phyloP scores from a whole-genome alignment of 2,888 invertebrate genomes.

The Yponomeuta cagnagella region DNA sequence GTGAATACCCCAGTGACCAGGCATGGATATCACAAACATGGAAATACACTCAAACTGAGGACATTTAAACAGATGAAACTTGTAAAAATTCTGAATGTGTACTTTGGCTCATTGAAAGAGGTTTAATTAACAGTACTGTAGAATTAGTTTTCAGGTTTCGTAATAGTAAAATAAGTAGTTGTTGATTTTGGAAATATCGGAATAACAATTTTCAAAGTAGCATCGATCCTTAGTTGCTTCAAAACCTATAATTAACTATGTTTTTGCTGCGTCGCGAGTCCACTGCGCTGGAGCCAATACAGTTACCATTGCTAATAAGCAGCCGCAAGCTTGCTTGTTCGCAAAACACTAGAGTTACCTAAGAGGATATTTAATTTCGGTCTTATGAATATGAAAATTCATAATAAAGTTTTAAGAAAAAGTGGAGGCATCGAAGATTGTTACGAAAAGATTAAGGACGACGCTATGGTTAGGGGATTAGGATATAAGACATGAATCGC shows the following conservation, averaged over 20 bases:
- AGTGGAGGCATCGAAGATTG: not conserved
- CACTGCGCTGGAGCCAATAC: slow-evolving; percentile 7
- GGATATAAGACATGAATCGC: not conserved
- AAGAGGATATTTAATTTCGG: slow-evolving; percentile 18
- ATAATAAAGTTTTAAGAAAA: slow-evolving; percentile 10
- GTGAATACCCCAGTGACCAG: too few species aligned
- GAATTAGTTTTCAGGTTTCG: too few species aligned
- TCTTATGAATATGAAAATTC: not conserved
- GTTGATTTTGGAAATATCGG: too few species aligned
- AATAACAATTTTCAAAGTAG: not conserved
- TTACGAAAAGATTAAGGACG: slow-evolving; percentile 8
- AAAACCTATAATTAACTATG: slow-evolving; percentile 2
- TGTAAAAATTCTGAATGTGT: too few species aligned
- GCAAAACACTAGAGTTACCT: slow-evolving; percentile 20
- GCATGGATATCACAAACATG: too few species aligned
- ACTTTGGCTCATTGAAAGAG: too few species aligned
- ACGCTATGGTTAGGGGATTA: slow-evolving; percentile 1
- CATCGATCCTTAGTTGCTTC: not conserved
- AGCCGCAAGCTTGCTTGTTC: slow-evolving; percentile 17
- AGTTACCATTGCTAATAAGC: slow-evolving; percentile 22
- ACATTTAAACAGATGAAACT: too few species aligned
- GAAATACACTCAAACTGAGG: too few species aligned
- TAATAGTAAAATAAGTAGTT: too few species aligned
- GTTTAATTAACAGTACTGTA: too few species aligned
- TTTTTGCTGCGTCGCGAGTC: not conserved